Percentiles rank a stretch among this genome's conserved stretches.
These are phyloP conservation scores for Apis laboriosa DNA, from an alignment of 1,140 invertebrate genomes.

Conservation along the genomic window DNA sequence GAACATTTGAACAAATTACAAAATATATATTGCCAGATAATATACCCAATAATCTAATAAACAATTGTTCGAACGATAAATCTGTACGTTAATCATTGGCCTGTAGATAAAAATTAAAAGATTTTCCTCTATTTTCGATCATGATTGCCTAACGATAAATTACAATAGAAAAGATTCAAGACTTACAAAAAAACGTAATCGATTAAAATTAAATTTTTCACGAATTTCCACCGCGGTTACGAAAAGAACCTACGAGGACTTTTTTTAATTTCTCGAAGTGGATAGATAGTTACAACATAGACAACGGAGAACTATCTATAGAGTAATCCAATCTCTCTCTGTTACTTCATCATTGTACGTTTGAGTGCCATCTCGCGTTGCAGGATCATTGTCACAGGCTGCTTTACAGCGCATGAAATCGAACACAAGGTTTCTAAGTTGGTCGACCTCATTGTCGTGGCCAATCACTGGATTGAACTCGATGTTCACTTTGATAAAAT, in stretches of 20 bases:
- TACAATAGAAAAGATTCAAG: too few species aligned
- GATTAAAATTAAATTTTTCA: background rate
- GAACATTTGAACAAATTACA: too few species aligned
- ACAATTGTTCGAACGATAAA: too few species aligned
- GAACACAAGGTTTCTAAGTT: background rate
- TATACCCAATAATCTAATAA: too few species aligned
- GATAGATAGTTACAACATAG: background rate
- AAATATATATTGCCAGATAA: too few species aligned
- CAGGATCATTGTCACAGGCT: background rate
- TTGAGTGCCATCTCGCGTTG: background rate
- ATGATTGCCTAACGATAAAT: too few species aligned
- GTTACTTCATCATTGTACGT: constrained; percentile 4
- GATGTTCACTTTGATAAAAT: constrained; percentile 38
- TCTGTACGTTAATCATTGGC: too few species aligned
- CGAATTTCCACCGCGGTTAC: background rate
- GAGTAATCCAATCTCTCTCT: constrained; percentile 35
- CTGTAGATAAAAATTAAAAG: too few species aligned
- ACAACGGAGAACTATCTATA: background rate
- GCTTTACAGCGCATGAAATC: background rate
- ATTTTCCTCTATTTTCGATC: too few species aligned
- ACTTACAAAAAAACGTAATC: too few species aligned
- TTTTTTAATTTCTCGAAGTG: background rate
- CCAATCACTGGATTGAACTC: background rate
- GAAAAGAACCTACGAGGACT: background rate
- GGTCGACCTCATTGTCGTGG: background rate